Conservation (phyloP, 1,140 invertebrate genomes). For the Nasonia giraulti region DNA sequence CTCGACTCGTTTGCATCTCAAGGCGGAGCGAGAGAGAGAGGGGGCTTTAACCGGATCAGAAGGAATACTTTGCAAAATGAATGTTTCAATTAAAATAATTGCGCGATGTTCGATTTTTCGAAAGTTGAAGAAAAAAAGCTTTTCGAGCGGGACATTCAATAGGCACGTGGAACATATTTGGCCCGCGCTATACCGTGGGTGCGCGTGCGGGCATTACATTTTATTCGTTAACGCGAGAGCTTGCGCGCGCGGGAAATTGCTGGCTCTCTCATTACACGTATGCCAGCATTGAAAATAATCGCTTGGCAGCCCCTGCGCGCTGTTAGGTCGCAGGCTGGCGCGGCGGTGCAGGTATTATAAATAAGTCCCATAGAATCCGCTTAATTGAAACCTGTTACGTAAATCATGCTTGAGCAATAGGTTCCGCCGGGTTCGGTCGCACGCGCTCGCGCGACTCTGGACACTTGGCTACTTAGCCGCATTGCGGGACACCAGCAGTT, state of each 20-base stretch:
- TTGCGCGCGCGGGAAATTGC: not conserved
- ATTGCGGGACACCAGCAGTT: slow-evolving; percentile 56
- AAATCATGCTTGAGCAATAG: slow-evolving; percentile 64
- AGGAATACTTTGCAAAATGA: not conserved
- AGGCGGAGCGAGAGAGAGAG: too few relatives aligned
- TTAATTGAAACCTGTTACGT: slow-evolving; percentile 62
- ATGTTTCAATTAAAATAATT: not conserved
- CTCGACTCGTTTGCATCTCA: not conserved
- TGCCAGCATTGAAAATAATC: not conserved
- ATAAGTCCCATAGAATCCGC: slow-evolving; percentile 43
- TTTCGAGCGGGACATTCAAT: not conserved
- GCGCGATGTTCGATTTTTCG: not conserved
- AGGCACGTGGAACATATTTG: not conserved
- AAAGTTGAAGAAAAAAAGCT: not conserved
- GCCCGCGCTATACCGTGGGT: not conserved
- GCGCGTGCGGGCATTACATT: not conserved
- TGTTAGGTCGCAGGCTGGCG: not conserved
- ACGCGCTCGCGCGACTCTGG: slow-evolving; percentile 53
- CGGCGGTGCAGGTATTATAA: slow-evolving; percentile 9
- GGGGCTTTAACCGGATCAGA: not conserved
- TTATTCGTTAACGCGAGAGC: not conserved
- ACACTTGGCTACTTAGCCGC: slow-evolving; percentile 59
- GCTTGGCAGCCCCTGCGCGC: not conserved
- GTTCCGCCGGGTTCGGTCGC: slow-evolving; percentile 36
- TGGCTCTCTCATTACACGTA: not conserved